Base-by-base conservation (phyloP, 2,888 invertebrate genomes). In the Polia nebulosa region DNA sequence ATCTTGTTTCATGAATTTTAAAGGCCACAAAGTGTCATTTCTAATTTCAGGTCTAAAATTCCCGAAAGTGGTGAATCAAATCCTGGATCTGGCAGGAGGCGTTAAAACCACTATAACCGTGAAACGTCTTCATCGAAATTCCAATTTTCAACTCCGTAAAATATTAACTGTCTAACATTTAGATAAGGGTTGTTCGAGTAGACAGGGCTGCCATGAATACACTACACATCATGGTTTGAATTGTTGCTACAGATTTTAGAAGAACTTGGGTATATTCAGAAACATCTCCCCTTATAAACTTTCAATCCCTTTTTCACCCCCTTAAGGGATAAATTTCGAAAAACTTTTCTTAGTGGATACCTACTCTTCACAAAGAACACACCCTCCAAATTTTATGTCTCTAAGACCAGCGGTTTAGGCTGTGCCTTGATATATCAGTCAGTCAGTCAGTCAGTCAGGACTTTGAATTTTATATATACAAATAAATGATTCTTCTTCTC, bases 161-260 rank as follows among this genome's bases (percentile, higher is more conserved):
- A 85, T 87, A 85, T 87, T 82, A 87, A 85, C 81, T 85, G 83
- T 85, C 83, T 85, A 80, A 84, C 80, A 83, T 85, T 85, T 84
- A 81, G 85, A 86, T 80, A 86, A 84, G 84, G 84, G 86, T 82
- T 78, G 76, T 64, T 69, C 47, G 62, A 71, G 72, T 66, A 69
- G 39, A 32, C 25, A 81, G 82, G 75, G 76, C 44, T 82, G 79
- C 22, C 65, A 20, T 65, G 2, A 32, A 2, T 34, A 25, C 11
- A 27, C 9, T 20, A 44, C 32, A 15, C 7, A 9, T 20, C n/a
- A 29, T 22, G 20, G 8, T 11, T n/a, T 11, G n/a, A 69, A 47
- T 47, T 25, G 15, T 20, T 63, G 27, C 2, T 27, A 7, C 2
- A 27, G n/a, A 39, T 47, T 64, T 45, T 22, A 17, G 13, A 29